These are phyloP conservation scores for Ormyrus labotus DNA, from an alignment of 2,888 invertebrate genomes.

Conservation along the genomic window DNA sequence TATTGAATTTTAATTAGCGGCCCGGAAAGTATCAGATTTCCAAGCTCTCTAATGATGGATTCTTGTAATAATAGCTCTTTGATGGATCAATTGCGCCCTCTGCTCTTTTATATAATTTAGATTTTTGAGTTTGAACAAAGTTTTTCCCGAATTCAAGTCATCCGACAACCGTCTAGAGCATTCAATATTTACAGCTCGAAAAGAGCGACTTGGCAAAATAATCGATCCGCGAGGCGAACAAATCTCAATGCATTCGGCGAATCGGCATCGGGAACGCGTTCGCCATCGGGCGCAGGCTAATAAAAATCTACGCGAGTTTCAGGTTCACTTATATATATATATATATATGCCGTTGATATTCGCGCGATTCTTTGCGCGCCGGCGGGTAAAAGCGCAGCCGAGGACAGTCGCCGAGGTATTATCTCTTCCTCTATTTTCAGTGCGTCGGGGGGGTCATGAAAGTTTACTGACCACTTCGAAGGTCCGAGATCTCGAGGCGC, in stretches of 20 bases:
- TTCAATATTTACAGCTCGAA: no score
- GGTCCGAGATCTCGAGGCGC: constrained; percentile 47
- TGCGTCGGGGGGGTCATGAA: constrained; percentile 44
- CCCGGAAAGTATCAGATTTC: constrained; percentile 34
- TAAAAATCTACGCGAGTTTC: constrained; percentile 31
- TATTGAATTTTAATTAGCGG: constrained; percentile 52
- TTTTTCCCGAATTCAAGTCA: no score
- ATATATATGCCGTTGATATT: constrained; percentile 9
- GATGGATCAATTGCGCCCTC: no score
- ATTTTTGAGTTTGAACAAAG: neutral
- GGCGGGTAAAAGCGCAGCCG: neutral
- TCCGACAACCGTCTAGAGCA: no score
- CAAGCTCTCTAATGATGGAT: constrained; percentile 20
- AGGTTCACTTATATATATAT: no score
- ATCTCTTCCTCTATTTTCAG: constrained; percentile 21
- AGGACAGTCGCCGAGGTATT: constrained; percentile 17
- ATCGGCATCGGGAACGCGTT: neutral
- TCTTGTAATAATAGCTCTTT: no score
- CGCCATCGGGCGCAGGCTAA: neutral
- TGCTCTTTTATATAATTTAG: neutral
- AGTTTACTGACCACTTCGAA: constrained; percentile 55
- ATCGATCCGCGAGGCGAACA: neutral
- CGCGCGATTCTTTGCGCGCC: neutral
- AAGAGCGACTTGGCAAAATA: no score
- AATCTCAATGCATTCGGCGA: constrained; percentile 1